Evolutionary conservation across 2,888 invertebrate species (phyloP).

Genomic region (Frankliniella intonsa): DNA sequence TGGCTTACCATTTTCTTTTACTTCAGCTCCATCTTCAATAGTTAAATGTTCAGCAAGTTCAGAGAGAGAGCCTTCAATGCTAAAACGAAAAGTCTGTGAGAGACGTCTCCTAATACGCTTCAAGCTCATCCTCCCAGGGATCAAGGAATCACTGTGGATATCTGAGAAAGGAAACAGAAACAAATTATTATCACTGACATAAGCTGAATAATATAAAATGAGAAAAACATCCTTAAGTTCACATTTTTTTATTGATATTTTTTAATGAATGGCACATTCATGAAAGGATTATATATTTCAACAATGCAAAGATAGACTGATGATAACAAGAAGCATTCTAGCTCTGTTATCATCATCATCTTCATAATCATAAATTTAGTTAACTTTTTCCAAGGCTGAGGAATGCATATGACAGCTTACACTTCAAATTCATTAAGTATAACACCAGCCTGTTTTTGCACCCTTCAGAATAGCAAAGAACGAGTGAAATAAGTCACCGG

Average conservation of each 20-base stretch:
- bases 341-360: background rate
- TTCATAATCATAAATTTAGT: background rate
- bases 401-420: background rate
- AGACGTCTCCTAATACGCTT: slow-evolving; percentile 41
- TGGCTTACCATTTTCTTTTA: slow-evolving; percentile 40
- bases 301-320: too few species aligned
- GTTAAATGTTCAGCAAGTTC: slow-evolving; percentile 41
- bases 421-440: too few species aligned
- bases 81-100: slow-evolving; percentile 42
- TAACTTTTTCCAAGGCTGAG: background rate
- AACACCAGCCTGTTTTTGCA: background rate
- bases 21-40: slow-evolving; percentile 41
- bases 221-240: background rate
- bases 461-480: background rate
- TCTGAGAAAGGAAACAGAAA: background rate
- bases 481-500: background rate
- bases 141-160: background rate
- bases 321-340: too few species aligned
- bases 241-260: background rate
- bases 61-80: slow-evolving; percentile 39
- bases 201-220: background rate
- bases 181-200: background rate
- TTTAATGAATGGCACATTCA: background rate
- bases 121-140: slow-evolving; percentile 37
- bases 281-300: background rate